phyloP scores from a whole-genome alignment of 2,888 invertebrate species.

The Drosophila mayaguana region DNA sequence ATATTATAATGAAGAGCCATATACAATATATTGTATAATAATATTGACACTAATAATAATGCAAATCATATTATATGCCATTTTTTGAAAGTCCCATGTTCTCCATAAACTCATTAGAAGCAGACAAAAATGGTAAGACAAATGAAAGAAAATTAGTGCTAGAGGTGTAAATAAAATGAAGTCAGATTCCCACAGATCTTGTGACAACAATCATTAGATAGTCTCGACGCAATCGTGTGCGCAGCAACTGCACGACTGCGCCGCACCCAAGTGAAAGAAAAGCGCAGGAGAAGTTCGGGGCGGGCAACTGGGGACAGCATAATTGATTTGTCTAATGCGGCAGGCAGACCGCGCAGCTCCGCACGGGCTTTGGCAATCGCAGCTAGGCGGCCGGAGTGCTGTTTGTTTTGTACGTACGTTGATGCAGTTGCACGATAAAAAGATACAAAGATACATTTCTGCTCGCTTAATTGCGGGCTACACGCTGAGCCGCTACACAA shows the following conservation, averaged over 20 bases:
- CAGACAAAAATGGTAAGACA: neutral
- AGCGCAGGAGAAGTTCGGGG: neutral
- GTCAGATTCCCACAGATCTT: constrained; percentile 35
- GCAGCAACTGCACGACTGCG: constrained; percentile 23
- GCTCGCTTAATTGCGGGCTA: constrained; percentile 75
- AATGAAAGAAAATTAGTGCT: neutral
- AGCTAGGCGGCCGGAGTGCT: constrained; percentile 36
- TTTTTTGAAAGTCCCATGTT: neutral
- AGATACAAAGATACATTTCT: constrained; percentile 76
- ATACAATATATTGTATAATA: neutral
- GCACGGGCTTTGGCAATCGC: constrained; percentile 65
- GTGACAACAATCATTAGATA: constrained; percentile 56
- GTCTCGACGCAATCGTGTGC: constrained; percentile 14
- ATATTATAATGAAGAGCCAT: neutral
- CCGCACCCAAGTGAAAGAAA: constrained; percentile 36
- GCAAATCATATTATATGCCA: neutral
- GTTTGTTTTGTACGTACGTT: constrained; percentile 51
- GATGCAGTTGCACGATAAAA: constrained; percentile 67
- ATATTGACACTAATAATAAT: neutral
- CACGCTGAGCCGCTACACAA: constrained; percentile 56
- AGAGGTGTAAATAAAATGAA: constrained; percentile 33
- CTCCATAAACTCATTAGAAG: neutral
- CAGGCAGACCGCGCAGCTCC: constrained; percentile 41
- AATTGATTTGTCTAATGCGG: constrained; percentile 77
- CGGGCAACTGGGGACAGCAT: constrained; percentile 45